phyloP scores from a whole-genome alignment of 1,140 invertebrate species.

The Babylonia areolata region DNA sequence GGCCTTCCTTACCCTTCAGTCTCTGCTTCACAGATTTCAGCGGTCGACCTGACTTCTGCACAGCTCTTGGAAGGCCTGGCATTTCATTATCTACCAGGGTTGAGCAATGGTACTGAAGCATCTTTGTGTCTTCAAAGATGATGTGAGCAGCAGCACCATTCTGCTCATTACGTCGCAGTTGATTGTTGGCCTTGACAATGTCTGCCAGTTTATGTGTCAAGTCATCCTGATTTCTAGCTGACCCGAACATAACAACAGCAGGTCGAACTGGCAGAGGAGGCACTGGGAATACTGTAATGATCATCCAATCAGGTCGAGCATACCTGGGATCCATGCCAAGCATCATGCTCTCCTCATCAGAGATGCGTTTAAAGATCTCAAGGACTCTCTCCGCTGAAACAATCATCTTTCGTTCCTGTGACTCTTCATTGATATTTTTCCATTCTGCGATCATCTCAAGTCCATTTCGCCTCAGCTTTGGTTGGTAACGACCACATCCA shows the following conservation, averaged over 20 bases:
- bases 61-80: constrained; percentile 96
- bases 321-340: constrained; percentile 97
- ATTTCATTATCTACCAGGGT: constrained; percentile 99
- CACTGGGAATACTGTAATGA: constrained; percentile 97
- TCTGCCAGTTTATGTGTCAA: constrained; percentile 99
- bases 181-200: constrained; percentile 99
- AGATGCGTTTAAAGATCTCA: constrained; percentile 98
- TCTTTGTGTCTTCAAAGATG: constrained; percentile 96
- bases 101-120: constrained; percentile 99
- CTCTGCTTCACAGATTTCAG: constrained; percentile 95
- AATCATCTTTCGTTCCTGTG: constrained; percentile 85
- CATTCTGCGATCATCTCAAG: constrained; percentile 96
- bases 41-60: constrained; percentile 99
- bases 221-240: constrained; percentile 98
- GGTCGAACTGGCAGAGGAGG: constrained; percentile 94
- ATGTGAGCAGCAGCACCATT: constrained; percentile 97
- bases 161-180: constrained; percentile 94
- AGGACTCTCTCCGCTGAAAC: constrained; percentile 96
- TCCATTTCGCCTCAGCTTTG: constrained; percentile 90
- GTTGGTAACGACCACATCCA: constrained; percentile 98
- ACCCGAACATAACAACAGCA: constrained; percentile 99
- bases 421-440: constrained; percentile 99
- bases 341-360: constrained; percentile 97
- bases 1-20: constrained; percentile 92
- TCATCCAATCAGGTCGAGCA: constrained; percentile 99